A percentile compares a stretch with the other conserved stretches of the same genome.
Conservation (phyloP, 2,888 invertebrate genomes). For the Philereme transversata region DNA sequence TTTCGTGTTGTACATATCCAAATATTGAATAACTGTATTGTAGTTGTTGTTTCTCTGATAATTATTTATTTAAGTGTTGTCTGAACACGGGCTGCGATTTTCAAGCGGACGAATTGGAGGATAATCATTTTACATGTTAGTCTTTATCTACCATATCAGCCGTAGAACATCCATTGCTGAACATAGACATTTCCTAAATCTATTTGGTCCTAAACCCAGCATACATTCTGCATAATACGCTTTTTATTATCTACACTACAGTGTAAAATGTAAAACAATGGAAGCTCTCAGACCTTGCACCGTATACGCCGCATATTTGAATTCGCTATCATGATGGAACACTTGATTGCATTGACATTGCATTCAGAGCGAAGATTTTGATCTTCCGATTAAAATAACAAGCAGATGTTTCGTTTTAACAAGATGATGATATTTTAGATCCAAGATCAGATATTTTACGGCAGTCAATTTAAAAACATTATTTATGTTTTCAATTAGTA, state of each 20-base stretch:
- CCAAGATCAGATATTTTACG: background rate
- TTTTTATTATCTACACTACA: slow-evolving; percentile 33
- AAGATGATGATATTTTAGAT: background rate
- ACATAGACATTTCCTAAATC: no score
- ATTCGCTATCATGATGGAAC: slow-evolving; percentile 34
- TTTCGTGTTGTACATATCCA: no score
- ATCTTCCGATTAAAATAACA: slow-evolving; percentile 18
- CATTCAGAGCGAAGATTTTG: slow-evolving; percentile 20
- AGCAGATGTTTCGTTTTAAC: slow-evolving; percentile 15
- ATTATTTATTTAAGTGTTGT: no score
- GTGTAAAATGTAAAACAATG: slow-evolving; percentile 47
- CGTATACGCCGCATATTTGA: slow-evolving; percentile 31
- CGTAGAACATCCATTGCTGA: no score
- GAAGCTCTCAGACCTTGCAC: slow-evolving; percentile 44
- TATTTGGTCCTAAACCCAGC: no score
- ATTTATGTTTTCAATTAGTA: slow-evolving; percentile 12
- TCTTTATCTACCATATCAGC: no score
- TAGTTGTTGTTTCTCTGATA: no score
- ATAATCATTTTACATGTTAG: no score
- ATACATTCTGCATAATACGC: background rate
- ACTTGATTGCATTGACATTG: slow-evolving; percentile 41
- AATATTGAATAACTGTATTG: no score
- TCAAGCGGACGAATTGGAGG: no score
- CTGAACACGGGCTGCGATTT: no score
- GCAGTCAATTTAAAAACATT: background rate